A percentile compares a stretch with the other conserved stretches of the same genome.
Evolutionary conservation across 1,140 invertebrate genomes (phyloP).

Genomic region (Bombyx mori): ASM3026992v2 NC_085119.1:13047001-13047500

Average conservation of each 20-base stretch:
- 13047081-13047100: slow-evolving; percentile 37
- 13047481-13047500: too few relatives aligned
- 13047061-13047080: slow-evolving; percentile 47
- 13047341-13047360: too few relatives aligned
- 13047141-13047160: slow-evolving; percentile 29
- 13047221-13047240: slow-evolving; percentile 22
- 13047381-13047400: too few relatives aligned
- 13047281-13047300: too few relatives aligned
- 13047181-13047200: slow-evolving; percentile 2
- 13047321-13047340: too few relatives aligned
- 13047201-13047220: slow-evolving; percentile 13
- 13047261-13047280: too few relatives aligned
- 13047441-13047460: too few relatives aligned
- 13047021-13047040: slow-evolving; percentile 20
- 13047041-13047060: slow-evolving; percentile 15
- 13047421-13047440: too few relatives aligned
- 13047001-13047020: slow-evolving; percentile 25
- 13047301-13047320: too few relatives aligned
- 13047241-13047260: slow-evolving; percentile 12
- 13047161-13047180: slow-evolving; percentile 15
- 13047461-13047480: too few relatives aligned
- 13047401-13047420: too few relatives aligned
- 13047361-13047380: too few relatives aligned
- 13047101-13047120: slow-evolving; percentile 31
- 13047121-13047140: slow-evolving; percentile 35